phyloP scores from a whole-genome alignment of 2,113 vertebrate species.

The Ovis canadensis region DNA sequence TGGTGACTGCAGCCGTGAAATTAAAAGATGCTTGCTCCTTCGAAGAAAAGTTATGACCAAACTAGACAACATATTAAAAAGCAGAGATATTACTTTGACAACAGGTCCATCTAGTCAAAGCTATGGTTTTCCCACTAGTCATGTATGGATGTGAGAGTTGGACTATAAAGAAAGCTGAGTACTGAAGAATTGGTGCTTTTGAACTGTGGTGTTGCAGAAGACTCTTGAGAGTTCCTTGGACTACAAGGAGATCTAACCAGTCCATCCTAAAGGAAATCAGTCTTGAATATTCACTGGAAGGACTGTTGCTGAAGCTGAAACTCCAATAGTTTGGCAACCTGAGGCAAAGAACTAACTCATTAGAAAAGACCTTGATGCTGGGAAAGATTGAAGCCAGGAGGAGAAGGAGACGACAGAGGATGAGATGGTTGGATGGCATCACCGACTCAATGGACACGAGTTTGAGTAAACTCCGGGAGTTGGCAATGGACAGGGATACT shows the following conservation, averaged over 20 bases:
- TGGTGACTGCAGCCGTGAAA: background rate
- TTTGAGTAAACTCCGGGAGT: background rate
- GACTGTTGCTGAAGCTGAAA: background rate
- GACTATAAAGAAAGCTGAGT: background rate
- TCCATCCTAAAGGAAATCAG: background rate
- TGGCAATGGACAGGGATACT: background rate
- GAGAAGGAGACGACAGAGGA: background rate
- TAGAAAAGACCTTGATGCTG: background rate
- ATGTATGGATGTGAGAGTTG: background rate
- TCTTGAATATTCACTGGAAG: background rate
- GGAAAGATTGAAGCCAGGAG: background rate
- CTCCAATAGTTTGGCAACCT: background rate
- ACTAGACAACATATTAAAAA: background rate
- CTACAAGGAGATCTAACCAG: background rate
- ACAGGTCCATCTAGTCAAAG: background rate
- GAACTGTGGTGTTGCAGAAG: background rate
- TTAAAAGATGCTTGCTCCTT: background rate
- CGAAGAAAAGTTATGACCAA: background rate
- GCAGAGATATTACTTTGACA: background rate
- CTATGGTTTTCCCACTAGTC: background rate
- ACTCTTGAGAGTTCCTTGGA: background rate
- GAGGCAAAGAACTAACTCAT: background rate
- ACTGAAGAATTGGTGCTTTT: background rate
- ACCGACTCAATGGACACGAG: background rate
- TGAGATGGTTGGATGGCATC: background rate